phyloP scores from a whole-genome alignment of 37 sponge, comb jelly and placozoan species.

The Cliona cf. orientalis region DNA sequence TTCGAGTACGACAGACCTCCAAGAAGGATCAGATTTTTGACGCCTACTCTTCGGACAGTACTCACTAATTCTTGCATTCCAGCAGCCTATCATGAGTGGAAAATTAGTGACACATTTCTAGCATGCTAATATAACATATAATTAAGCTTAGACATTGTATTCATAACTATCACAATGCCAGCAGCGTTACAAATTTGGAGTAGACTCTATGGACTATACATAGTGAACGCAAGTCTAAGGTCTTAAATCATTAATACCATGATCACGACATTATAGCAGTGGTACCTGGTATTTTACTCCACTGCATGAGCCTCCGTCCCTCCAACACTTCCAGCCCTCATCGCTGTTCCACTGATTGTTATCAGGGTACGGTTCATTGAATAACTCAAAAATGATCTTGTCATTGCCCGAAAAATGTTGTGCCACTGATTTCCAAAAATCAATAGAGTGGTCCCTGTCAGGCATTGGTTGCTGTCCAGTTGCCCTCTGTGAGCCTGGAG shows the following conservation, averaged over 20 bases:
- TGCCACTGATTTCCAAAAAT: slow-evolving; percentile 45
- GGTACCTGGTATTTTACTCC: too few relatives aligned
- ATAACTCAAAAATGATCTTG: slow-evolving; percentile 41
- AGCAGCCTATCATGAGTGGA: too few relatives aligned
- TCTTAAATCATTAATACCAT: too few relatives aligned
- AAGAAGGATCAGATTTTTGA: slow-evolving; percentile 16
- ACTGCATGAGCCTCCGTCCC: slow-evolving; percentile 40
- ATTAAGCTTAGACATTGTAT: too few relatives aligned
- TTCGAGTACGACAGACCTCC: slow-evolving; percentile 25
- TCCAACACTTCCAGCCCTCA: slow-evolving; percentile 37
- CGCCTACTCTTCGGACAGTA: slow-evolving; percentile 21
- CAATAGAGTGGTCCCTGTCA: slow-evolving; percentile 35
- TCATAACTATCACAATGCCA: too few relatives aligned
- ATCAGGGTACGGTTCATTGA: slow-evolving; percentile 52
- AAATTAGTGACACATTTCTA: too few relatives aligned
- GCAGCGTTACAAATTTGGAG: too few relatives aligned
- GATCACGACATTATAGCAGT: too few relatives aligned
- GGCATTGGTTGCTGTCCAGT: slow-evolving; percentile 42
- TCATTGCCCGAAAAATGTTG: slow-evolving; percentile 9
- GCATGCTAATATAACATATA: too few relatives aligned
- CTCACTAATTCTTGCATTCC: slow-evolving; percentile 24
- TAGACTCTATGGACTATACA: too few relatives aligned
- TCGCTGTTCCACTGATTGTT: slow-evolving; percentile 17
- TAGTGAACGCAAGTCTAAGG: too few relatives aligned
- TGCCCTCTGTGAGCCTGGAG: slow-evolving; percentile 21